Percentiles rank a stretch among this genome's conserved stretches.
phyloP scores from a whole-genome alignment of 2,113 vertebrate genomes.

The Ursus arctos region DNA sequence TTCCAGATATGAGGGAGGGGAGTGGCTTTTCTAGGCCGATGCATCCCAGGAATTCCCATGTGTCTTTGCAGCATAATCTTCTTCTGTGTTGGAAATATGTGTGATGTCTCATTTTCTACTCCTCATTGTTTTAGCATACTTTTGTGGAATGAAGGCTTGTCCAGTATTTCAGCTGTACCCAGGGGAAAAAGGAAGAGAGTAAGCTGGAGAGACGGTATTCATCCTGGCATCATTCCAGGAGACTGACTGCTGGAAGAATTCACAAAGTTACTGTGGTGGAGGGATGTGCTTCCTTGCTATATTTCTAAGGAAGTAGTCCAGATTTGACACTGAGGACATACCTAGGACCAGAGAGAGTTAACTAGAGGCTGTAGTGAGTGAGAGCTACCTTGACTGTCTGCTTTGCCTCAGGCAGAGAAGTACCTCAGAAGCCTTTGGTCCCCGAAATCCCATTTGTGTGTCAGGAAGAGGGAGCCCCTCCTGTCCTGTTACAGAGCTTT shows the following conservation, averaged over 20 bases:
- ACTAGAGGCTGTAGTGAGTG: neutral
- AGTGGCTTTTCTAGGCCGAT: neutral
- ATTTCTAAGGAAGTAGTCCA: neutral
- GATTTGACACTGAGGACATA: neutral
- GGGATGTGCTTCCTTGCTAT: neutral
- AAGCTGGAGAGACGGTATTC: neutral
- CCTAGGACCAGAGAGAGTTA: neutral
- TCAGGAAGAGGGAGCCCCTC: neutral
- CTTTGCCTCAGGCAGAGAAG: neutral
- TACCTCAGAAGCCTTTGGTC: neutral
- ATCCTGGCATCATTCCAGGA: neutral
- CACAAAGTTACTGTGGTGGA: neutral
- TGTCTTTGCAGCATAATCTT: neutral
- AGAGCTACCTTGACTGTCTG: neutral
- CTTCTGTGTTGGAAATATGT: neutral
- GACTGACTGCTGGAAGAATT: neutral
- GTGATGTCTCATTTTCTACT: neutral
- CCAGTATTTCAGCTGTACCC: neutral
- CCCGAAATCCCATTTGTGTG: neutral
- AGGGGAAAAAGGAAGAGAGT: neutral
- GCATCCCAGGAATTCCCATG: neutral
- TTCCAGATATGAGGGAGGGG: neutral
- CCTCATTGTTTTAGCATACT: neutral
- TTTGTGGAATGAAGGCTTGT: neutral
- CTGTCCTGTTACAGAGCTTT: neutral